Evolutionary conservation across 2,888 invertebrate species (phyloP).

Genomic region (Ariolimax columbianus): DNA sequence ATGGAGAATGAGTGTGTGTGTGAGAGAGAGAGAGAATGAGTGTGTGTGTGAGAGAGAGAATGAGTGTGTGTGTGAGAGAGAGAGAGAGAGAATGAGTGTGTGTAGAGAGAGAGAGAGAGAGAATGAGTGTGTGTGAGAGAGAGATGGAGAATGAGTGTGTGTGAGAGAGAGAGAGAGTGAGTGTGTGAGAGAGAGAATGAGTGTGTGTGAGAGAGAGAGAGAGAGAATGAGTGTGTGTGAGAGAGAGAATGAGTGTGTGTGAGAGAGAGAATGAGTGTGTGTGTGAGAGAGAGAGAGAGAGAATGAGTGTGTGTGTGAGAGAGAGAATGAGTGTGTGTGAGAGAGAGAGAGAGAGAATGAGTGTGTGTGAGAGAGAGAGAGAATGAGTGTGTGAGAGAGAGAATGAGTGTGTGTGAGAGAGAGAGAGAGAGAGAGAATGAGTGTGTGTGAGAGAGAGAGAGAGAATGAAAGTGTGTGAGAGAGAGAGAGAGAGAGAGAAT

Average conservation of each 20-base stretch:
- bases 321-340: background rate
- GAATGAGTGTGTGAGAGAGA: no score
- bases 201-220: background rate
- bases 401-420: background rate
- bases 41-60: no score
- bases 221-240: no score
- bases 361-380: background rate
- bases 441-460: background rate
- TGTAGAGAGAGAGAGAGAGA: no score
- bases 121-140: background rate
- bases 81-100: no score
- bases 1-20: slow-evolving; percentile 22
- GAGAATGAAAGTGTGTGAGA: background rate
- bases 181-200: background rate
- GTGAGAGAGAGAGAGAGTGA: background rate
- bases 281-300: no score
- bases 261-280: background rate
- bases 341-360: background rate
- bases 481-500: no score
- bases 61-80: no score
- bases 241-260: background rate
- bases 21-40: slow-evolving; percentile 23
- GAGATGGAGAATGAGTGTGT: background rate
- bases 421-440: background rate
- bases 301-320: background rate